Evolutionary conservation across 1,140 invertebrate species (phyloP), one percentile per base, ranked within the genome.

Genomic region (Tribolium madens): DNA sequence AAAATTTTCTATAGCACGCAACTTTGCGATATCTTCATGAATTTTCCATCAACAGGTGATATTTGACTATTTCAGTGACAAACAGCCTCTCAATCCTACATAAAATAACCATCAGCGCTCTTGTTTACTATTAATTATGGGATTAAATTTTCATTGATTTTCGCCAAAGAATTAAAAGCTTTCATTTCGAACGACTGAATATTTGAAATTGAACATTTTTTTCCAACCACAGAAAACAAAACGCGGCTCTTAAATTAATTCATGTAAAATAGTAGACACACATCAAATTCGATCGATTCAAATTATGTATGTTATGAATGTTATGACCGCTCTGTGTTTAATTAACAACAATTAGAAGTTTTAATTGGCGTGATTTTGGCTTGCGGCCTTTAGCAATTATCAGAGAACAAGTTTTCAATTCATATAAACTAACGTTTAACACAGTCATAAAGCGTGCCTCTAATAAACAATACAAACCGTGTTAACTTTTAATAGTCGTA

Each of bases 91-190:
- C 57, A 33, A 64, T 64, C 52, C 17, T 26, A 26, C 57, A 36
- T 64, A 64, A 64, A 64, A 64, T 26, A 64, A 64, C 57, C 57
- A 64, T 64, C 57, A 33, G 3, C 52, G 12, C 57, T 33, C 57
- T 31, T 64, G 57, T 64, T 64, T 64, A 64, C 57, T 64, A 33
- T 64, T 64, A 64, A 64, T 64, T 64, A 64, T 14, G 12, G 57
- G 57, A 64, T 64, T 64, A 31, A 42, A 64, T 64, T 33, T 64
- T 64, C n/a, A 57, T 33, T 64, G 57, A 64, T 64, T 64, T 64
- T 2, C 31, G 26, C 21, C 12, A 7, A 64, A 64, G 57, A 64
- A 33, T 31, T 64, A 33, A 31, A 33, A 12, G 17, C 21, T 64
- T 64, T 33, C 26, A 64, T 64, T 26, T 9, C n/a, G 31, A 13